These are phyloP conservation scores for Chunga burmeisteri DNA, from an alignment of 2,113 vertebrate genomes.

Conservation along the genomic window DNA sequence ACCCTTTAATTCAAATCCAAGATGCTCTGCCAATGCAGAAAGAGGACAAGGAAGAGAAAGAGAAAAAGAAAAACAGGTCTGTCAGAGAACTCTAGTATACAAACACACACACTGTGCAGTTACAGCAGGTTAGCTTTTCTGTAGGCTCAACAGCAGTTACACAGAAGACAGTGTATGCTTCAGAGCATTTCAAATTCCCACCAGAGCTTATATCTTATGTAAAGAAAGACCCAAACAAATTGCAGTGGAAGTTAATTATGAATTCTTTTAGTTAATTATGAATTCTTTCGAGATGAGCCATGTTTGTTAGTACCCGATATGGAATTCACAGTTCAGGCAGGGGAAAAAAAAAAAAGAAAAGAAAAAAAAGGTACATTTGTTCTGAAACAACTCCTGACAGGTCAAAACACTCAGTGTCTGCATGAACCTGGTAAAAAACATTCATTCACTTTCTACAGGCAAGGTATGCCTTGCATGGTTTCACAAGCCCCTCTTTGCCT, in stretches of 20 bases:
- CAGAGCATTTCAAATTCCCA: constrained; percentile 29
- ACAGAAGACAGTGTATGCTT: constrained; percentile 20
- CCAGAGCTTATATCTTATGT: neutral
- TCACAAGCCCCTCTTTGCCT: neutral
- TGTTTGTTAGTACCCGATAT: constrained; percentile 71
- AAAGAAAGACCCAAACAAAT: constrained; percentile 46
- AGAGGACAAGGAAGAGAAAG: constrained; percentile 80
- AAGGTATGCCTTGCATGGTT: neutral
- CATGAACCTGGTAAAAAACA: neutral
- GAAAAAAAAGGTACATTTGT: neutral
- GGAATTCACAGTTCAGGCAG: constrained; percentile 42
- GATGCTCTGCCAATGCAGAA: constrained; percentile 96
- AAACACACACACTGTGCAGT: constrained; percentile 70
- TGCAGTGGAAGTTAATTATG: constrained; percentile 46
- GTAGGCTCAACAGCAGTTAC: constrained; percentile 35
- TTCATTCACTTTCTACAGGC: neutral
- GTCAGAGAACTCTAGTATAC: constrained; percentile 74
- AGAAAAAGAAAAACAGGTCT: constrained; percentile 77
- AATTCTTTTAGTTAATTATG: constrained; percentile 65
- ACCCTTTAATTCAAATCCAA: constrained; percentile 99
- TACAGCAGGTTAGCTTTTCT: constrained; percentile 70
- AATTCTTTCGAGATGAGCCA: constrained; percentile 64
- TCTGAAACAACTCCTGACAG: constrained; percentile 34
- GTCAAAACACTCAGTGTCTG: neutral
- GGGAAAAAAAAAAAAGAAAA: fast-evolving